A percentile compares a stretch with the other conserved stretches of the same genome.
phyloP scores from a whole-genome alignment of 2,113 vertebrate species.

The Podocnemis expansa region DNA sequence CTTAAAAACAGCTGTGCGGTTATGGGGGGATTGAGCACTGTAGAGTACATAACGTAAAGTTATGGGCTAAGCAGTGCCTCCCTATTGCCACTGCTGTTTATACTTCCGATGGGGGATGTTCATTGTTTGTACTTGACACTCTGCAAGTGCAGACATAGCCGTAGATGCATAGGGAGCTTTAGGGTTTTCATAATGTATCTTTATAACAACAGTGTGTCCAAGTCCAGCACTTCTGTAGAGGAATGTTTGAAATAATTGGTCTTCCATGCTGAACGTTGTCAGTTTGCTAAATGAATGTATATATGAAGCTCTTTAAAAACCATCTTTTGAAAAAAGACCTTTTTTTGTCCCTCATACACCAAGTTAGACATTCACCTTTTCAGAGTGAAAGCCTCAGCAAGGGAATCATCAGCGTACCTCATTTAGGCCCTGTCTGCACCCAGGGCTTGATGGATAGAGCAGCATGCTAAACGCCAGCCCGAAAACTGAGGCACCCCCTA shows the following conservation, averaged over 20 bases:
- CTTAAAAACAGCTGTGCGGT: background rate
- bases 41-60: background rate
- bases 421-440: too few relatives aligned
- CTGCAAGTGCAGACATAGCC: background rate
- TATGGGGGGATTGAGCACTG: background rate
- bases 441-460: too few relatives aligned
- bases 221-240: background rate
- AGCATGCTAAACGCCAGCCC: too few relatives aligned
- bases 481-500: too few relatives aligned
- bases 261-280: background rate
- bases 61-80: background rate
- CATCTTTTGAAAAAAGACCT: background rate
- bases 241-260: background rate
- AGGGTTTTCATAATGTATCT: too few relatives aligned
- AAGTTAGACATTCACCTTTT: background rate
- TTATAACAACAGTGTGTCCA: too few relatives aligned
- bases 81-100: background rate
- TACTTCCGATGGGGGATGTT: background rate
- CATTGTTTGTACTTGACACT: fast-evolving
- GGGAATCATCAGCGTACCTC: background rate
- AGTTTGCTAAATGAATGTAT: background rate
- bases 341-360: background rate
- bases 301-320: background rate
- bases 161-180: fast-evolving
- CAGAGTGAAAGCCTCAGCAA: background rate